Evolutionary conservation across 2,797 vertebrate species (phyloP).

Genomic region (Jordanella pulchra): DNA sequence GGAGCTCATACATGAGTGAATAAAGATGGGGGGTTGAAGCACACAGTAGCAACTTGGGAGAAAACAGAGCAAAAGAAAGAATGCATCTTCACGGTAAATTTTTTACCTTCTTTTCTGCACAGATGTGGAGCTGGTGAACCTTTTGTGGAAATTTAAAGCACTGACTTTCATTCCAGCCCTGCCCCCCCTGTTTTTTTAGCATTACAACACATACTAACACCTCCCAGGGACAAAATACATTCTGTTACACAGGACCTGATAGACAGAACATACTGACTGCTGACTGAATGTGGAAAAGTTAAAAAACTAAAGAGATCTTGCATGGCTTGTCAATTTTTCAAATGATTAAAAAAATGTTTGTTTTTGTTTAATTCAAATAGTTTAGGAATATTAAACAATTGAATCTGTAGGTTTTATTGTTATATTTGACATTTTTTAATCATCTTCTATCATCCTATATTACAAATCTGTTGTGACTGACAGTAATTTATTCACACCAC

Average conservation of each 20-base stretch:
- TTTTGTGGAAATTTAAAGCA: conserved; percentile 35
- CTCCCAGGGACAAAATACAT: conserved; percentile 31
- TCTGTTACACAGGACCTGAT: conserved; percentile 41
- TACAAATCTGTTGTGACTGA: not conserved
- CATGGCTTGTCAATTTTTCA: not conserved
- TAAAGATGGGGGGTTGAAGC: not conserved
- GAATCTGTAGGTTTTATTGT: too few species aligned
- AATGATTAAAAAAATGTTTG: not conserved
- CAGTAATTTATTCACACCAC: not conserved
- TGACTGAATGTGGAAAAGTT: conserved; percentile 59
- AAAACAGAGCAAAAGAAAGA: conserved; percentile 48
- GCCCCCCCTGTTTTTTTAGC: not conserved
- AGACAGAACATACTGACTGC: conserved; percentile 36
- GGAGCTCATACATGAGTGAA: conserved; percentile 2
- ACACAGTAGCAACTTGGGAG: conserved; percentile 22
- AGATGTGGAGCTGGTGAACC: conserved; percentile 59
- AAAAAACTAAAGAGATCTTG: conserved; percentile 19
- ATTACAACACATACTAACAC: conserved; percentile 15
- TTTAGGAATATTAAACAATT: too few species aligned
- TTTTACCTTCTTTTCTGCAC: conserved; percentile 54
- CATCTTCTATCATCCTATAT: not conserved
- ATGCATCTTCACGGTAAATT: conserved; percentile 71
- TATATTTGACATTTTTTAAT: not conserved
- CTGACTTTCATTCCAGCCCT: conserved; percentile 12
- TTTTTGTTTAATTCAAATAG: not conserved